Conservation (phyloP, 2,113 vertebrate genomes). For the Kryptolebias marmoratus region DNA sequence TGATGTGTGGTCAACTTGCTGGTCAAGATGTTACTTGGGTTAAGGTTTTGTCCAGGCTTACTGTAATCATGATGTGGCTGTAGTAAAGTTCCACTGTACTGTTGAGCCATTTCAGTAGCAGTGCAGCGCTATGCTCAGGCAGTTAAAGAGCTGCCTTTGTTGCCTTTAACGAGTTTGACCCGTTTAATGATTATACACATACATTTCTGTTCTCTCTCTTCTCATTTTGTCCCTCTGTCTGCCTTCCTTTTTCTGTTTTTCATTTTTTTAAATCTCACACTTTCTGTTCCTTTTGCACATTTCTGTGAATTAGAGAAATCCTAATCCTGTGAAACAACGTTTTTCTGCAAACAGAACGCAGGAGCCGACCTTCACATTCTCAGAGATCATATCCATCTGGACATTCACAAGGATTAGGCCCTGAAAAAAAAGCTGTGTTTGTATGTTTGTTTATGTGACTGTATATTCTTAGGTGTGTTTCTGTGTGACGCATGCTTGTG, state of each 20-base stretch:
- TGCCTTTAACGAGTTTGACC: constrained; percentile 67
- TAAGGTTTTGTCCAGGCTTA: constrained; percentile 19
- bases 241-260: constrained; percentile 1
- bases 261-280: neutral
- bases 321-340: constrained; percentile 30
- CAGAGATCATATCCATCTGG: constrained; percentile 33
- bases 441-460: neutral
- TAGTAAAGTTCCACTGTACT: neutral
- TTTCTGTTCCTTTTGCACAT: constrained; percentile 4
- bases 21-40: constrained; percentile 11
- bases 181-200: constrained; percentile 50
- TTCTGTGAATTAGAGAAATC: constrained; percentile 42
- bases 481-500: constrained; percentile 2
- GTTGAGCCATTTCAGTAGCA: neutral
- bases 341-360: constrained; percentile 14
- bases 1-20: neutral
- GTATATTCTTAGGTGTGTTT: constrained; percentile 21
- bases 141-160: constrained; percentile 60
- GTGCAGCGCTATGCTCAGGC: constrained; percentile 24
- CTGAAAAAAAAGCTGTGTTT: constrained; percentile 3
- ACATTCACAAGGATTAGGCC: constrained; percentile 43
- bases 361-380: constrained; percentile 39
- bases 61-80: constrained; percentile 9
- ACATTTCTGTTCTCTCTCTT: constrained; percentile 33
- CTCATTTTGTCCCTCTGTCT: constrained; percentile 21